Percentiles rank a stretch among this genome's conserved stretches.
phyloP scores from a whole-genome alignment of 2,888 invertebrate genomes.

The Lobophora halterata region DNA sequence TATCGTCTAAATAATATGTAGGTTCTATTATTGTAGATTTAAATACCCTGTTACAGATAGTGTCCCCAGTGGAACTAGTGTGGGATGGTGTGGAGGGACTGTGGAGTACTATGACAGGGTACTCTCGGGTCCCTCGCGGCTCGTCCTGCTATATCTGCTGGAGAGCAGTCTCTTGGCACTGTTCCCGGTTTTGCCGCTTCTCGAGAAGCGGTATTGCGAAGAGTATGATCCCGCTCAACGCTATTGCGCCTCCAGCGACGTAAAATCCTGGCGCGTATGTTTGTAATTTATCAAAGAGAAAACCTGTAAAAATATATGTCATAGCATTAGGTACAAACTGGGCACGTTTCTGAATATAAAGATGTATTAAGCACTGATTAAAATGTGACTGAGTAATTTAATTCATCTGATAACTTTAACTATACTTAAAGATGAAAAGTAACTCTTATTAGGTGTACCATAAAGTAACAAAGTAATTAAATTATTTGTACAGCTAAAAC shows the following conservation, averaged over 20 bases:
- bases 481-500: too few relatives aligned
- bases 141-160: constrained; percentile 70
- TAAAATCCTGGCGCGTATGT: constrained; percentile 94
- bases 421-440: too few relatives aligned
- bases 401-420: too few relatives aligned
- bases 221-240: constrained; percentile 92
- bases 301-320: constrained; percentile 84
- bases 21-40: constrained; percentile 62
- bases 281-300: constrained; percentile 87
- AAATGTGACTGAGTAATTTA: too few relatives aligned
- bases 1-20: constrained; percentile 52
- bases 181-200: constrained; percentile 49
- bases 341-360: too few relatives aligned
- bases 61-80: constrained; percentile 53
- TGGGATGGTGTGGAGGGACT: constrained; percentile 70
- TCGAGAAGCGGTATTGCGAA: constrained; percentile 90
- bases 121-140: constrained; percentile 33
- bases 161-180: constrained; percentile 53
- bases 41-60: constrained; percentile 73
- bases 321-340: too few relatives aligned
- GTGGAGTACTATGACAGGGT: constrained; percentile 66
- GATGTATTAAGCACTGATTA: too few relatives aligned
- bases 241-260: constrained; percentile 92
- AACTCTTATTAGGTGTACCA: too few relatives aligned
- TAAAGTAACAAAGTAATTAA: too few relatives aligned